Conservation (phyloP, 2,113 vertebrate species). For the Catharus fuscescens region DNA sequence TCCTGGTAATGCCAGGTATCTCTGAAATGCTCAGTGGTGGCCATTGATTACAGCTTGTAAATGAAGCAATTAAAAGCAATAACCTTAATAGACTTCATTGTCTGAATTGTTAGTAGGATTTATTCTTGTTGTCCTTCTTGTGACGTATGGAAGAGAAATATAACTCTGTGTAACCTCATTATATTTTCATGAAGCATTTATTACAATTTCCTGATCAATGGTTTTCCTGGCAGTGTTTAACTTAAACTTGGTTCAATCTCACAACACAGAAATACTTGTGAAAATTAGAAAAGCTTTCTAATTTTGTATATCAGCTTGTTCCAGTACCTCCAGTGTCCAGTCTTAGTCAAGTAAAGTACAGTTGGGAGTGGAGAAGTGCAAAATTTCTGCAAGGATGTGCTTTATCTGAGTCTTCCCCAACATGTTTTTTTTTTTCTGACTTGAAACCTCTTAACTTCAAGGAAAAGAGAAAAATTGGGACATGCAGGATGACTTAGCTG, state of each 20-base stretch:
- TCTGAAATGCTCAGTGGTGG: neutral
- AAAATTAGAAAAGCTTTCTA: neutral
- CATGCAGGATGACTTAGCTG: neutral
- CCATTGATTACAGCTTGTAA: neutral
- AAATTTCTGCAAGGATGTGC: neutral
- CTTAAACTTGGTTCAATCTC: neutral
- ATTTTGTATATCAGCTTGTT: neutral
- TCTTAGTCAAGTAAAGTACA: neutral
- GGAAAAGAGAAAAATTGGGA: neutral
- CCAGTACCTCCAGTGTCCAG: neutral
- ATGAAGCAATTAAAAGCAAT: neutral
- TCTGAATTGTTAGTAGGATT: neutral
- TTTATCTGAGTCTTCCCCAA: neutral
- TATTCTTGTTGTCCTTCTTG: neutral
- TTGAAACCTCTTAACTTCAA: neutral
- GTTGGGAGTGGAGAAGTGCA: neutral
- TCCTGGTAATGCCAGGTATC: neutral
- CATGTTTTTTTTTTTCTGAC: neutral
- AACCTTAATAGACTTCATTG: neutral
- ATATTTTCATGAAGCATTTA: neutral
- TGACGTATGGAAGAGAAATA: neutral
- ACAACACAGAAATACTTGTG: neutral
- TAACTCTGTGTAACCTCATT: neutral
- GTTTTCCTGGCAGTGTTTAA: neutral
- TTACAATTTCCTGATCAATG: neutral